Conservation (phyloP, 2,797 vertebrate species). For the Eutrigla gurnardus region DNA sequence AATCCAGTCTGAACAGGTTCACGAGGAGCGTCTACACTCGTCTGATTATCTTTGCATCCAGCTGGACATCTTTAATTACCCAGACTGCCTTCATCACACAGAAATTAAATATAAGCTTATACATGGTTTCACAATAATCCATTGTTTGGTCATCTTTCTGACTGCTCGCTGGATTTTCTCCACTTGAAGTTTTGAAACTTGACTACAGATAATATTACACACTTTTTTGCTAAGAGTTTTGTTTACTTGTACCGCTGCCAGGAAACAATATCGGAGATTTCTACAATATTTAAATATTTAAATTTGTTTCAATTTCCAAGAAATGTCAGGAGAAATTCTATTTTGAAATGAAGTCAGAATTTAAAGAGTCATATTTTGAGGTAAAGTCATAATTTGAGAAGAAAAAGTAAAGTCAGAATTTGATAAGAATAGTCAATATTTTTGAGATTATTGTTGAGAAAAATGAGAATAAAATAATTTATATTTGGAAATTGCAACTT, state of each 20-base stretch:
- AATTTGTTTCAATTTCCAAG: not conserved
- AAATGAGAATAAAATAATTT: too few species aligned
- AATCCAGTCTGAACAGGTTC: not conserved
- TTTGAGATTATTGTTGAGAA: not conserved
- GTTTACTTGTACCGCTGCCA: not conserved
- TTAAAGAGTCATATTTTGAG: not conserved
- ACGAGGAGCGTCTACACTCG: not conserved
- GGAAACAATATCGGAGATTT: not conserved
- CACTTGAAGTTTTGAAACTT: not conserved
- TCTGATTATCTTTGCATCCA: constrained; percentile 48
- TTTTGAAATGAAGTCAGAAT: not conserved
- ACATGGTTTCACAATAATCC: constrained; percentile 11
- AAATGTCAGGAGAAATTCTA: not conserved
- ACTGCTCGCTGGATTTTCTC: not conserved
- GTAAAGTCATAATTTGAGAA: not conserved
- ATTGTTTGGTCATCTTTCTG: not conserved
- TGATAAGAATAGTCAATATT: not conserved
- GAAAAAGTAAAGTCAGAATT: not conserved
- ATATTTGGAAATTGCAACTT: too few species aligned
- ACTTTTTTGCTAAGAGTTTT: too few species aligned
- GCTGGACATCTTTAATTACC: not conserved
- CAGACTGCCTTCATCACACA: constrained; percentile 1
- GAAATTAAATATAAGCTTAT: constrained; percentile 41
- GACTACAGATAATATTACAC: not conserved
- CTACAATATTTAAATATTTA: not conserved